Percentiles rank a stretch among this genome's conserved stretches.
phyloP scores from a whole-genome alignment of 2,113 vertebrate species.

The Sceloporus tristichus region DNA sequence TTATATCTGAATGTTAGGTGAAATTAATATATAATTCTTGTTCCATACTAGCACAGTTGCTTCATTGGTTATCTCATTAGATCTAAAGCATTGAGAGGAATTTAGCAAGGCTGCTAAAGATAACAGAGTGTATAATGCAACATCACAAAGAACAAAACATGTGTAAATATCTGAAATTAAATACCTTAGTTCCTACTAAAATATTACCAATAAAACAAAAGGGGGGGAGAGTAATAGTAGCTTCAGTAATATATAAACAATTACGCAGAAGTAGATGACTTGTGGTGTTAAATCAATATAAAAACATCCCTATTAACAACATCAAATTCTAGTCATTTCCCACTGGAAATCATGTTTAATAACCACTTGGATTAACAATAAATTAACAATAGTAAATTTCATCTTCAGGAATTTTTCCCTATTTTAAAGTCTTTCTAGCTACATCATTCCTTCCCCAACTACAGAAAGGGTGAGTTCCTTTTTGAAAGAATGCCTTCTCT shows the following conservation, averaged over 20 bases:
- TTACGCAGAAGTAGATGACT: conserved; percentile 53
- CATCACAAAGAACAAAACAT: background rate
- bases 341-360: conserved; percentile 15
- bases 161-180: background rate
- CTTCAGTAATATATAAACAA: conserved; percentile 63
- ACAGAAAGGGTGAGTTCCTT: background rate
- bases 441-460: conserved; percentile 11
- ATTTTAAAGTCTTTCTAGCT: conserved; percentile 8
- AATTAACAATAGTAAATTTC: conserved; percentile 16
- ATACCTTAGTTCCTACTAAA: background rate
- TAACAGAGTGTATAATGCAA: background rate
- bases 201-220: conserved; percentile 26
- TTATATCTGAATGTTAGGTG: background rate
- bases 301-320: conserved; percentile 9
- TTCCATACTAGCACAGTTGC: background rate
- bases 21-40: background rate
- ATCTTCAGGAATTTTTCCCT: conserved; percentile 32
- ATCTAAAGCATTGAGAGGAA: background rate
- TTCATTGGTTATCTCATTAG: background rate
- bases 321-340: conserved; percentile 38
- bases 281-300: conserved; percentile 48
- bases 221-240: conserved; percentile 24
- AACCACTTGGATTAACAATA: conserved; percentile 11
- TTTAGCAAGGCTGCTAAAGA: background rate
- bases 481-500: background rate